These are phyloP conservation scores for Deroplatys truncata DNA, from an alignment of 2,888 invertebrate genomes.

Conservation along the genomic window DNA sequence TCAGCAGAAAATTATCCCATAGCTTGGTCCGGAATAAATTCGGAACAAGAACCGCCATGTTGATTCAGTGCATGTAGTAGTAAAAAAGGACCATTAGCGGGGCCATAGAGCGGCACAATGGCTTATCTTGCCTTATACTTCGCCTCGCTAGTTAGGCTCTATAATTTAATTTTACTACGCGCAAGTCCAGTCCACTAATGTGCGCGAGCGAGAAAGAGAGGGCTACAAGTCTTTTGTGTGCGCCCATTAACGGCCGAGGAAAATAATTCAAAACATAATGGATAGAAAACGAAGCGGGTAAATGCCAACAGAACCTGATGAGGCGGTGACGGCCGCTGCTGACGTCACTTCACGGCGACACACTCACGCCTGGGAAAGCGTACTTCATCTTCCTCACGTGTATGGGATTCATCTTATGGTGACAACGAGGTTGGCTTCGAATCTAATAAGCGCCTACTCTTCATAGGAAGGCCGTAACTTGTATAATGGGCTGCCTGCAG, in stretches of 20 bases:
- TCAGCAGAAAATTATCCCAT: neutral
- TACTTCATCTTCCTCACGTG: no score
- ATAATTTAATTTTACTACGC: slow-evolving; percentile 13
- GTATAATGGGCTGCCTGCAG: no score
- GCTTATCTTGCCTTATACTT: slow-evolving; percentile 1
- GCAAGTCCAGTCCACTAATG: slow-evolving; percentile 12
- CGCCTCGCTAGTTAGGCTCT: neutral
- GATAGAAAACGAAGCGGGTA: neutral
- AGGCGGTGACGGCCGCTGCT: neutral
- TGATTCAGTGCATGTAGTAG: neutral
- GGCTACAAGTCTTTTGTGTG: neutral
- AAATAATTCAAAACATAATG: neutral
- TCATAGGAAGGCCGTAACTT: no score
- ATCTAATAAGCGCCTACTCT: no score
- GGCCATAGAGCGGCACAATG: neutral
- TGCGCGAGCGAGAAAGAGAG: neutral
- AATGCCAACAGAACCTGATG: neutral
- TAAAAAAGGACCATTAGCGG: neutral
- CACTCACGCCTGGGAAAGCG: neutral
- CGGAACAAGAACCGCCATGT: neutral
- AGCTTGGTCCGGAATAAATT: neutral
- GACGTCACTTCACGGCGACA: neutral
- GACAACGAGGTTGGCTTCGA: no score
- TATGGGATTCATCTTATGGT: no score
- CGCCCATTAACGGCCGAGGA: neutral